These are phyloP conservation scores for Corynorhinus townsendii DNA, from an alignment of 2,113 vertebrate species.

Conservation along the genomic window DNA sequence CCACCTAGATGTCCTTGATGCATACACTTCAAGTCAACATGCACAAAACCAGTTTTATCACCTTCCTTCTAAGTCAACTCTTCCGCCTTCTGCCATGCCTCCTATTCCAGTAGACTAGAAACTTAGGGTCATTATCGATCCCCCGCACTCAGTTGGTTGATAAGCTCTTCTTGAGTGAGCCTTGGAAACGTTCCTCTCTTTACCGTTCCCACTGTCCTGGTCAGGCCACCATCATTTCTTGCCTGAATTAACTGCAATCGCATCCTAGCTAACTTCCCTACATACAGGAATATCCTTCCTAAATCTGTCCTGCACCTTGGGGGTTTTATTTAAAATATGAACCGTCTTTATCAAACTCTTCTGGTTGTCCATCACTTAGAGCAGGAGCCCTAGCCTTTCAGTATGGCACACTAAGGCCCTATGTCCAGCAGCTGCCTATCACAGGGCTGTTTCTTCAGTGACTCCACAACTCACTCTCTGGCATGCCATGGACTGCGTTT, in stretches of 20 bases:
- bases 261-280: not conserved
- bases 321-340: not conserved
- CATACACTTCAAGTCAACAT: not conserved
- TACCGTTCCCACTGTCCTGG: not conserved
- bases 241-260: not conserved
- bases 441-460: too few species aligned
- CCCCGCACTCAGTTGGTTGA: not conserved
- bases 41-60: too few species aligned
- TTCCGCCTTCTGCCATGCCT: not conserved
- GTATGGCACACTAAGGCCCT: rapidly evolving
- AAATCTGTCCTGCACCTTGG: not conserved
- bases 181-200: not conserved
- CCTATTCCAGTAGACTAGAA: not conserved
- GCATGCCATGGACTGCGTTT: not conserved
- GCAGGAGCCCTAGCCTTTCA: not conserved
- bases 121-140: not conserved
- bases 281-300: not conserved
- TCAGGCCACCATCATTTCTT: not conserved
- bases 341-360: not conserved
- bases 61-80: not conserved
- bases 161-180: not conserved
- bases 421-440: rapidly evolving
- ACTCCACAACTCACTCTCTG: not conserved
- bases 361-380: not conserved
- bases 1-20: not conserved